Conservation (phyloP, 1,140 invertebrate genomes). For the Orius insidiosus region DNA sequence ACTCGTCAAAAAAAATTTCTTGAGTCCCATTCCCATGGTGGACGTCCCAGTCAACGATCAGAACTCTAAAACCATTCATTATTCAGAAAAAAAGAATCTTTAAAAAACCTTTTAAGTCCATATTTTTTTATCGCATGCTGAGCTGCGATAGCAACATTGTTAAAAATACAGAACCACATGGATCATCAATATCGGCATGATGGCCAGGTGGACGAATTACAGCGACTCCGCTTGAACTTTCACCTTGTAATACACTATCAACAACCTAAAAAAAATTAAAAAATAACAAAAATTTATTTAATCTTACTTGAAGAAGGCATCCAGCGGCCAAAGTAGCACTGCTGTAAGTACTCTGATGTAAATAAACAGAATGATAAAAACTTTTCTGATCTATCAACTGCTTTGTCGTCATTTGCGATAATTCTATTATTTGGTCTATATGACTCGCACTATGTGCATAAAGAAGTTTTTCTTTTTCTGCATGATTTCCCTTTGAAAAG, state of each 20-base stretch:
- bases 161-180: conserved; percentile 83
- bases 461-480: conserved; percentile 48
- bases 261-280: conserved; percentile 35
- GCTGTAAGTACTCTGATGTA: conserved; percentile 51
- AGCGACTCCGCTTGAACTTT: conserved; percentile 52
- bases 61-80: conserved; percentile 33
- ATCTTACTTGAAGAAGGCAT: conserved; percentile 44
- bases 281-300: conserved; percentile 1
- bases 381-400: conserved; percentile 34
- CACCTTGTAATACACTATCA: conserved; percentile 50
- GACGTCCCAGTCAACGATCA: conserved; percentile 89
- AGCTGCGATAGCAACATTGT: conserved; percentile 69
- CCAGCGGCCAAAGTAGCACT: conserved; percentile 54
- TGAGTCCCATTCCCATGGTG: conserved; percentile 88
- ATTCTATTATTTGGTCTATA: conserved; percentile 37
- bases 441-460: conserved; percentile 46
- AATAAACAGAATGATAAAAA: conserved; percentile 56
- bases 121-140: conserved; percentile 20
- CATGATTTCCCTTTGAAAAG: conserved; percentile 32
- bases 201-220: conserved; percentile 75
- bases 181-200: conserved; percentile 51
- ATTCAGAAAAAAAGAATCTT: no score
- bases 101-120: conserved; percentile 18
- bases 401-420: conserved; percentile 26
- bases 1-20: conserved; percentile 52